phyloP scores from a whole-genome alignment of 2,888 invertebrate genomes.

The Erynnis tages region DNA sequence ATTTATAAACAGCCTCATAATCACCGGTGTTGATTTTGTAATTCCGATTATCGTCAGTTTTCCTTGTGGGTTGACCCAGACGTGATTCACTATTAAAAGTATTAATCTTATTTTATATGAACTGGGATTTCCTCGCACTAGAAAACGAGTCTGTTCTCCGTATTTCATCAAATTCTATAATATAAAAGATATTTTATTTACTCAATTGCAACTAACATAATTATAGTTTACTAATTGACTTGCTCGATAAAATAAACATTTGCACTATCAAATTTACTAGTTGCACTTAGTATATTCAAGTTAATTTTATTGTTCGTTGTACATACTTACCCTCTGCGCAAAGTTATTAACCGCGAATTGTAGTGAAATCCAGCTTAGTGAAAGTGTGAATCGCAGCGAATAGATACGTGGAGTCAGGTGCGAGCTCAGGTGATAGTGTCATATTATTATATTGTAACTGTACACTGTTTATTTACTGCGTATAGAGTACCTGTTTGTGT shows the following conservation, averaged over 20 bases:
- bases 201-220: too few relatives aligned
- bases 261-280: too few relatives aligned
- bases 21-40: not conserved
- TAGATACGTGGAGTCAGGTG: slow-evolving; percentile 35
- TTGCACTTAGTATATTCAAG: too few relatives aligned
- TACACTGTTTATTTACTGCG: slow-evolving; percentile 24
- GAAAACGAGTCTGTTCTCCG: not conserved
- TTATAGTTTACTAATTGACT: too few relatives aligned
- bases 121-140: slow-evolving; percentile 3
- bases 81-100: slow-evolving; percentile 1
- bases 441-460: slow-evolving; percentile 25
- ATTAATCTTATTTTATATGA: not conserved
- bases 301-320: not conserved
- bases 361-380: slow-evolving; percentile 68
- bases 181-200: too few relatives aligned
- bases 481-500: slow-evolving; percentile 5
- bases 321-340: slow-evolving; percentile 43
- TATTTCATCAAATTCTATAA: not conserved
- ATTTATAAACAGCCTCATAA: not conserved
- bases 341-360: slow-evolving; percentile 43
- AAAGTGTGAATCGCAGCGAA: slow-evolving; percentile 53
- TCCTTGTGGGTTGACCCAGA: slow-evolving; percentile 10
- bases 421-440: slow-evolving; percentile 30
- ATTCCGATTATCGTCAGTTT: slow-evolving; percentile 1
- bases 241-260: too few relatives aligned